phyloP scores from a whole-genome alignment of 2,888 invertebrate genomes.

The Apodemia zela region DNA sequence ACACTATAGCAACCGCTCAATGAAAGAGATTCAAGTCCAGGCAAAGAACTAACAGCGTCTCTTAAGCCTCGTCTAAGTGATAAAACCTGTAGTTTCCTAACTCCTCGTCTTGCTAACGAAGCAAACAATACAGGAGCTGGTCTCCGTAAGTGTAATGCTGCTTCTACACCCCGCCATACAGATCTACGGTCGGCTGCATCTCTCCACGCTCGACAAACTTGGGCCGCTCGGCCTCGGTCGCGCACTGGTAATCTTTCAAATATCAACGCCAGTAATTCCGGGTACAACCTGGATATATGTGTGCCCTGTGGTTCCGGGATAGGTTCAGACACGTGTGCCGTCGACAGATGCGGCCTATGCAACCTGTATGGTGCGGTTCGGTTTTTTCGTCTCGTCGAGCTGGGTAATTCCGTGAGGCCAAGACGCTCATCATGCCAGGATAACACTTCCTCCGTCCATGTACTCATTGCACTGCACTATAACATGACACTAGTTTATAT shows the following conservation, averaged over 20 bases:
- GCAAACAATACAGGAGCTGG: slow-evolving; percentile 92
- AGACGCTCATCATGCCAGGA: slow-evolving; percentile 73
- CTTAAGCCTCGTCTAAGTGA: slow-evolving; percentile 90
- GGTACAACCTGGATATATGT: slow-evolving; percentile 93
- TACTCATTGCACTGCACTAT: slow-evolving; percentile 73
- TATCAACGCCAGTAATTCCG: slow-evolving; percentile 94
- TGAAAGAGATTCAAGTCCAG: slow-evolving; percentile 92
- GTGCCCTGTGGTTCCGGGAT: slow-evolving; percentile 80
- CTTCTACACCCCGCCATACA: slow-evolving; percentile 96
- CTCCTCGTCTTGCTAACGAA: slow-evolving; percentile 92
- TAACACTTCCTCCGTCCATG: slow-evolving; percentile 74
- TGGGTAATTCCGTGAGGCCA: slow-evolving; percentile 69
- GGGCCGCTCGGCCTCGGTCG: slow-evolving; percentile 94
- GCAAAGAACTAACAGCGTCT: slow-evolving; percentile 92
- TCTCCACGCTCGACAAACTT: slow-evolving; percentile 93
- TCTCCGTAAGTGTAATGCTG: slow-evolving; percentile 91
- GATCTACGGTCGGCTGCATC: slow-evolving; percentile 95
- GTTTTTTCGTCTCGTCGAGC: slow-evolving; percentile 73
- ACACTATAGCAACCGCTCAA: slow-evolving; percentile 96
- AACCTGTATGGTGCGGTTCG: slow-evolving; percentile 83
- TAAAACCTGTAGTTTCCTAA: slow-evolving; percentile 92
- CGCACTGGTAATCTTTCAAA: slow-evolving; percentile 93
- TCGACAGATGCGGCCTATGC: slow-evolving; percentile 82
- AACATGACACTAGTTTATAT: slow-evolving; percentile 61
- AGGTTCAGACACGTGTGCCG: slow-evolving; percentile 66